phyloP scores from a whole-genome alignment of 1,140 invertebrate genomes.

The Drosophila ficusphila region DNA sequence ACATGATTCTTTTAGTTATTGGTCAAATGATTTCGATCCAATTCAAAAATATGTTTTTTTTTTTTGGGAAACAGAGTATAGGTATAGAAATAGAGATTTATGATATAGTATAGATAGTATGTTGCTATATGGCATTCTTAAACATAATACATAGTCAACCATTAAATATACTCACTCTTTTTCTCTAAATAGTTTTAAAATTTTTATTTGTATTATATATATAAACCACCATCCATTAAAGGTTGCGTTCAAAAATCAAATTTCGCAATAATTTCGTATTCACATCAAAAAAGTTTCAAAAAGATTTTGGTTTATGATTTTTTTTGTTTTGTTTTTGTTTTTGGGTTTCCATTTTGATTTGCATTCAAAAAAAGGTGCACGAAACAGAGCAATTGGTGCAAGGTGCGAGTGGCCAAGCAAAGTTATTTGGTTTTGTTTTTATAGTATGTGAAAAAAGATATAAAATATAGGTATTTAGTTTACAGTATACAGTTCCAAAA shows the following conservation, averaged over 20 bases:
- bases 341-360: constrained; percentile 74
- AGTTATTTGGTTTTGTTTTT: constrained; percentile 66
- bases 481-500: constrained; percentile 75
- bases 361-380: constrained; percentile 81
- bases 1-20: constrained; percentile 59
- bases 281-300: constrained; percentile 81
- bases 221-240: constrained; percentile 81
- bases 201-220: constrained; percentile 65
- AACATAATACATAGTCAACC: constrained; percentile 74
- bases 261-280: constrained; percentile 81
- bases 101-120: constrained; percentile 35
- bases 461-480: constrained; percentile 79
- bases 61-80: constrained; percentile 31
- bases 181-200: constrained; percentile 81
- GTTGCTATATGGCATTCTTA: constrained; percentile 75
- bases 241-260: constrained; percentile 83
- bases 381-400: constrained; percentile 82
- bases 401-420: constrained; percentile 82
- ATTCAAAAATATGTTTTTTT: constrained; percentile 42
- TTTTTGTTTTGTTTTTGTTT: constrained; percentile 59
- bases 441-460: constrained; percentile 78
- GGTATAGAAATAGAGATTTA: constrained; percentile 35
- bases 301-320: constrained; percentile 61
- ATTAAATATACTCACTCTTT: constrained; percentile 83
- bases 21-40: constrained; percentile 48